A percentile compares a stretch with the other conserved stretches of the same genome.
Conservation (phyloP, 1,140 invertebrate species). For the Trissolcus basalis region DNA sequence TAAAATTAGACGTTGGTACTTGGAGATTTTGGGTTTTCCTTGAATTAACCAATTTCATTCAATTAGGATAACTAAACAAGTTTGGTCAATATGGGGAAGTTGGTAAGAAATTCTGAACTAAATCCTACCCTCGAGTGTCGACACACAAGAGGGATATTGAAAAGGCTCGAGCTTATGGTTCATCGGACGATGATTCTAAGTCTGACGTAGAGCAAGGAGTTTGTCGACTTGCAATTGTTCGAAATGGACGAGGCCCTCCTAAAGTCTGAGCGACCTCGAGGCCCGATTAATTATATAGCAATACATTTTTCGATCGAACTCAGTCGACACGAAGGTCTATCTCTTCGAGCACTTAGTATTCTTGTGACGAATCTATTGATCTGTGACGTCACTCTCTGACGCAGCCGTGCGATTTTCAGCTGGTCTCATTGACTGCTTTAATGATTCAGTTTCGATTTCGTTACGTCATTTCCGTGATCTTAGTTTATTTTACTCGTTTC, state of each 20-base stretch:
- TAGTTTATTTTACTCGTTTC: too few species aligned
- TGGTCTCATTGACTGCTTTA: slow-evolving; percentile 34
- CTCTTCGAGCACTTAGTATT: slow-evolving; percentile 34
- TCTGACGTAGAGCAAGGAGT: too few species aligned
- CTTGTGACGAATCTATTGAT: slow-evolving; percentile 58
- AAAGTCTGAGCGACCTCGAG: slow-evolving; percentile 40
- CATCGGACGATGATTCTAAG: background rate
- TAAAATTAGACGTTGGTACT: too few species aligned
- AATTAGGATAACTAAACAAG: too few species aligned
- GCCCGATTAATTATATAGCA: slow-evolving; percentile 52
- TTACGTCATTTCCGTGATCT: slow-evolving; percentile 7
- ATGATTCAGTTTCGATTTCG: slow-evolving; percentile 15
- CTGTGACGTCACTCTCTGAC: slow-evolving; percentile 53
- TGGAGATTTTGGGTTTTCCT: too few species aligned
- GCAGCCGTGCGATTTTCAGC: slow-evolving; percentile 52
- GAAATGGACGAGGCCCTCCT: slow-evolving; percentile 18
- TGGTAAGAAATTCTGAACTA: too few species aligned
- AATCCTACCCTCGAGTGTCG: too few species aligned
- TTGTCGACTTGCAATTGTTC: slow-evolving; percentile 6
- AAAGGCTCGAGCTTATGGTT: too few species aligned
- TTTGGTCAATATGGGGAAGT: too few species aligned
- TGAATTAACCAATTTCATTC: too few species aligned
- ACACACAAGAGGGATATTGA: too few species aligned
- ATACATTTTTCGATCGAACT: slow-evolving; percentile 48
- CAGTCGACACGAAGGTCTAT: slow-evolving; percentile 21